These are phyloP conservation scores for Herpailurus yagouaroundi DNA, from an alignment of 2,113 vertebrate species.

Conservation along the genomic window DNA sequence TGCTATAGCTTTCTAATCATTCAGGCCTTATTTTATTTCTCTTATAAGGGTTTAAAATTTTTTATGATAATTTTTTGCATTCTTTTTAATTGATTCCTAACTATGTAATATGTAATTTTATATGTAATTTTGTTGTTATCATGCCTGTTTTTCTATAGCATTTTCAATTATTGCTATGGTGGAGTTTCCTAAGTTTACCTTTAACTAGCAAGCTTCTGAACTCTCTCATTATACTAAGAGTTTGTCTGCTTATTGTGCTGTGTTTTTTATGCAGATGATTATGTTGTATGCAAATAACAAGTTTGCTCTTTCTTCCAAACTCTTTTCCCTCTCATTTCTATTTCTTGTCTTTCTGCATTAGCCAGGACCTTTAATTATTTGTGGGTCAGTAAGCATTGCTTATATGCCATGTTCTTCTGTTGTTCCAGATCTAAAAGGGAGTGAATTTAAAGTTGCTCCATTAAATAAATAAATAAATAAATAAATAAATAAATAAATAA, in stretches of 20 bases:
- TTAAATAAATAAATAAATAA: neutral
- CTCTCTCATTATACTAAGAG: neutral
- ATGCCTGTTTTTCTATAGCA: neutral
- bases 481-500: neutral
- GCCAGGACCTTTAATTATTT: neutral
- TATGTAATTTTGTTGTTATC: neutral
- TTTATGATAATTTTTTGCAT: neutral
- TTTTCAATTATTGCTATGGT: neutral
- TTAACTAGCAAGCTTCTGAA: neutral
- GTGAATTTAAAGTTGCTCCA: neutral
- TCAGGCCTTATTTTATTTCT: neutral
- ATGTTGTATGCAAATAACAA: neutral
- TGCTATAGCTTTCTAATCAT: neutral
- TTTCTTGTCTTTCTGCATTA: neutral
- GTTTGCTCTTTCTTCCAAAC: neutral
- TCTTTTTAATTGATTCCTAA: neutral
- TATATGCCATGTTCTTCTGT: neutral
- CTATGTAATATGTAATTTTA: neutral
- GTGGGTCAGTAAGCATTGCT: neutral
- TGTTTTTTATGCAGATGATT: neutral
- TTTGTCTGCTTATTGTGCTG: neutral
- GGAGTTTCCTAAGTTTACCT: neutral
- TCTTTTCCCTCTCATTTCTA: neutral
- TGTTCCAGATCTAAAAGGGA: neutral
- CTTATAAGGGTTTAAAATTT: neutral